These are phyloP conservation scores for Ceyx margarethae DNA, from an alignment of 2,113 vertebrate species.

Conservation along the genomic window DNA sequence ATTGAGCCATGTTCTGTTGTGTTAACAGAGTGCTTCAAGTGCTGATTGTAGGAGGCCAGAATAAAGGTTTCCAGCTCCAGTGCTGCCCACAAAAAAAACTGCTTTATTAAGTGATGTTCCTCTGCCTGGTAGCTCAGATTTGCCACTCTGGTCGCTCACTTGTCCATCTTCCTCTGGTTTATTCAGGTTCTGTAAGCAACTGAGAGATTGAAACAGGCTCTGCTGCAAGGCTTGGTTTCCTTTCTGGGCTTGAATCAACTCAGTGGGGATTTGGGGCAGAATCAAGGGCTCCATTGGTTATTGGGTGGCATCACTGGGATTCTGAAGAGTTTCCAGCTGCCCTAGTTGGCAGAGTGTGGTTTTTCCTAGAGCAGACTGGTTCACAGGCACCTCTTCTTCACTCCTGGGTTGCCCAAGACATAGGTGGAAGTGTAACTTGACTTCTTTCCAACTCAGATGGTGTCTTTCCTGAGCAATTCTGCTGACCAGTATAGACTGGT, in stretches of 20 bases:
- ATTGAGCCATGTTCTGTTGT: slow-evolving; percentile 44
- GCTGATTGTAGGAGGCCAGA: background rate
- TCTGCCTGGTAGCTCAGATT: background rate
- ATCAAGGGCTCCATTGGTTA: background rate
- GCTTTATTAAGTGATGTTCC: background rate
- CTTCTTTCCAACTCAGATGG: background rate
- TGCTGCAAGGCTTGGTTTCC: background rate
- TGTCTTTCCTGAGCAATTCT: background rate
- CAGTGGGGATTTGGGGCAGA: background rate
- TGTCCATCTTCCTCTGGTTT: background rate
- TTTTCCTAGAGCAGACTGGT: background rate
- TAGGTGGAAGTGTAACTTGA: background rate
- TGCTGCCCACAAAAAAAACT: slow-evolving; percentile 16
- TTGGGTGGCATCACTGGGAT: background rate
- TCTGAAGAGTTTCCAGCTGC: rapidly evolving
- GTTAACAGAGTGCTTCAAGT: slow-evolving; percentile 40
- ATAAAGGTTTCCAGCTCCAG: slow-evolving; percentile 11
- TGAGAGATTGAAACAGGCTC: background rate
- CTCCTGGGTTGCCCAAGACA: background rate
- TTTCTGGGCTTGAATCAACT: background rate
- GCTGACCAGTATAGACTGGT: background rate
- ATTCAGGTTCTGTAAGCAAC: background rate
- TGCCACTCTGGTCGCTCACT: background rate
- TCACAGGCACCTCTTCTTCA: background rate
- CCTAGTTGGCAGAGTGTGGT: background rate